Percentiles rank a stretch among this genome's conserved stretches.
Conservation (phyloP, 2,113 vertebrate genomes). For the Aleadryas rufinucha region DNA sequence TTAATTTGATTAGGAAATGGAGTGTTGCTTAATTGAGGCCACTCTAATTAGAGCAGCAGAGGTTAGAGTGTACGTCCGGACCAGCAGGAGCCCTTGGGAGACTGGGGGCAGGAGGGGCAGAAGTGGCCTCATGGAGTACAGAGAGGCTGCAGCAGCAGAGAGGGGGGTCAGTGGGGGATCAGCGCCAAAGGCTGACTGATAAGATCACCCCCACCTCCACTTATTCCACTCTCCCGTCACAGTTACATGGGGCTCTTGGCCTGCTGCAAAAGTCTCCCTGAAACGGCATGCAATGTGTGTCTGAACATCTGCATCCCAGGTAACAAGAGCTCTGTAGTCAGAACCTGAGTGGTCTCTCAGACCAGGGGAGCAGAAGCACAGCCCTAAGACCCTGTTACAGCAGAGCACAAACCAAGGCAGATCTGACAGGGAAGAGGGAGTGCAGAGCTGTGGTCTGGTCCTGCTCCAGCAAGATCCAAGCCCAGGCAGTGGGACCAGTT, state of each 20-base stretch:
- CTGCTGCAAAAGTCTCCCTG: background rate
- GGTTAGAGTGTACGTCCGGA: constrained; percentile 16
- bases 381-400: background rate
- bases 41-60: constrained; percentile 57
- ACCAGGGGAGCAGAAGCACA: background rate
- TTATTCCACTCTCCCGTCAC: background rate
- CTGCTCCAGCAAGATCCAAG: background rate
- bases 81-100: background rate
- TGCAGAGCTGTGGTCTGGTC: background rate
- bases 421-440: background rate
- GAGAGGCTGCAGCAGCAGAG: background rate
- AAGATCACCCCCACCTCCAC: background rate
- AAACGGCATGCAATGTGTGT: background rate
- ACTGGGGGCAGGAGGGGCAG: background rate
- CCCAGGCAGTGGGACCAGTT: background rate
- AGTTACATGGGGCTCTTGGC: rapidly evolving
- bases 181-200: background rate
- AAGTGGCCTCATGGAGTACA: background rate
- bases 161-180: background rate
- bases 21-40: constrained; percentile 57
- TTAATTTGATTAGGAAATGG: constrained; percentile 68
- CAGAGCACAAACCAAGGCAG: background rate
- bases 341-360: background rate
- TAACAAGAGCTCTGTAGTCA: background rate
- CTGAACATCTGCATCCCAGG: background rate